Conservation (phyloP, 2,113 vertebrate genomes). For the Daphoenositta chrysoptera region DNA sequence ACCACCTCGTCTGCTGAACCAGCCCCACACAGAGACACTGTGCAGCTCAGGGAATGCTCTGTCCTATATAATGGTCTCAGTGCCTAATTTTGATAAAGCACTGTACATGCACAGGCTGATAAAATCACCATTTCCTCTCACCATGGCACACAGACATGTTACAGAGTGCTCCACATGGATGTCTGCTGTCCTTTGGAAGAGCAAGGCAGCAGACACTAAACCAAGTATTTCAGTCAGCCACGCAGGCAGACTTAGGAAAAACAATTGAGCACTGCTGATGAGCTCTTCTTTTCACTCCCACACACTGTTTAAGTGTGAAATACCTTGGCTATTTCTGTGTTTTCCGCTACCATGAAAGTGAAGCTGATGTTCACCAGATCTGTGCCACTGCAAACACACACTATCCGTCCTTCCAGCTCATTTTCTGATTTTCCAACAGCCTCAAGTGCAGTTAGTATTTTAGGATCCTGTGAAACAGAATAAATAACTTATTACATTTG, state of each 20-base stretch:
- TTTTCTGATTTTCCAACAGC: conserved; percentile 87
- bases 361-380: conserved; percentile 98
- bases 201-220: background rate
- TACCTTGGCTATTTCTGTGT: conserved; percentile 89
- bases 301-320: background rate
- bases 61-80: background rate
- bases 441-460: conserved; percentile 91
- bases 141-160: background rate
- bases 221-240: background rate
- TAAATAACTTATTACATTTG: background rate
- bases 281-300: background rate
- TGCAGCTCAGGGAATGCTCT: background rate
- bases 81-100: background rate
- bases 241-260: background rate
- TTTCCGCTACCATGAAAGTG: conserved; percentile 95
- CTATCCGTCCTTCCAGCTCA: conserved; percentile 90
- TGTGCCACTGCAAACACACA: conserved; percentile 93
- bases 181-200: background rate
- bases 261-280: background rate
- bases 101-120: background rate
- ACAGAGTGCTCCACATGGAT: background rate
- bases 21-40: background rate
- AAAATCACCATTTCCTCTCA: background rate
- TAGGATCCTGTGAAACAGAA: conserved; percentile 84
- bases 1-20: background rate